Evolutionary conservation across 2,888 invertebrate genomes (phyloP).

Genomic region (Microctonus brassicae): DNA sequence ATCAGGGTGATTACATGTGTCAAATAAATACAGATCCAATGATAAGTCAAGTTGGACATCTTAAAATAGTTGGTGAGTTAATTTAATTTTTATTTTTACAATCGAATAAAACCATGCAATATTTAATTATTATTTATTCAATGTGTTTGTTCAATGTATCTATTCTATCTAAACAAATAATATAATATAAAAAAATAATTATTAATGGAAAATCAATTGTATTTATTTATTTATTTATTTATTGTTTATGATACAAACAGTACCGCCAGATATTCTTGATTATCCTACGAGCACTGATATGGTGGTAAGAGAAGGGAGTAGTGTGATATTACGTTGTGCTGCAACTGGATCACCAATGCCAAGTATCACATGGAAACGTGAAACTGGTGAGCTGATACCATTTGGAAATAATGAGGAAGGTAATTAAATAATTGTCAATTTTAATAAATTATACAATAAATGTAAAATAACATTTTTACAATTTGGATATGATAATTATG

Average conservation of each 20-base stretch:
- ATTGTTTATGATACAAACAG: constrained; percentile 68
- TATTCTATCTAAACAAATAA: too few species aligned
- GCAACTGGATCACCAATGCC: constrained; percentile 87
- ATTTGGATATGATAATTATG: too few species aligned
- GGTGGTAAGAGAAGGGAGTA: constrained; percentile 83
- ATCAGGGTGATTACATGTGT: constrained; percentile 89
- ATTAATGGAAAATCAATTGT: too few species aligned
- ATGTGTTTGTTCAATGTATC: too few species aligned
- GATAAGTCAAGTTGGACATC: constrained; percentile 78
- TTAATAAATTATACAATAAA: too few species aligned
- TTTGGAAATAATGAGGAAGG: constrained; percentile 66
- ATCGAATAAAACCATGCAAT: too few species aligned
- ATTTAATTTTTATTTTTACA: too few species aligned
- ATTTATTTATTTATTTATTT: neutral
- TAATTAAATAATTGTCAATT: too few species aligned
- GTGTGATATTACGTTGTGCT: constrained; percentile 81
- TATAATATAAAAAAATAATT: too few species aligned
- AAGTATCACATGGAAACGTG: constrained; percentile 84
- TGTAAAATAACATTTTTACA: too few species aligned
- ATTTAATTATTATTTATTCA: too few species aligned
- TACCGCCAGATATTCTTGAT: constrained; percentile 85
- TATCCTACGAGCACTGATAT: constrained; percentile 82
- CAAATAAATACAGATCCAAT: constrained; percentile 83
- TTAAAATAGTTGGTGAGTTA: constrained; percentile 78
- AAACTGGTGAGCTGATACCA: constrained; percentile 77